Evolutionary conservation across 2,888 invertebrate species (phyloP), one percentile per base, ranked within the genome.

Genomic region (Hetaerina titia): DNA sequence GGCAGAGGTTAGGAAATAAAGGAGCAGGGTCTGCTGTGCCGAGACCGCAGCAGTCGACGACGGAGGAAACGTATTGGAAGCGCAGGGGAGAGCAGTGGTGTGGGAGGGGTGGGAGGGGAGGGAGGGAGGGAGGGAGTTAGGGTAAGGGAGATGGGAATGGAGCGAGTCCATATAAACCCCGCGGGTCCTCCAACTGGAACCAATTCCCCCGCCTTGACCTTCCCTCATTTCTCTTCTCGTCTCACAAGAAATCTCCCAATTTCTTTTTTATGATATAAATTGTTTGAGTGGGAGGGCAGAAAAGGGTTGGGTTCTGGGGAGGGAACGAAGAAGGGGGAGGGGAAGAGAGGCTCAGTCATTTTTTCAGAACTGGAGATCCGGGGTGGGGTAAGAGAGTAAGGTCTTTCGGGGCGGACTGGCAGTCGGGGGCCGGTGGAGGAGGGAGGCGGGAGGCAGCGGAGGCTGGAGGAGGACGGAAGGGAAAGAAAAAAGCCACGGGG

Each of bases 231-330:
- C 74, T 74, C 69, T 74, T n/a, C 92, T 64, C 92, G 45, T 22
- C 64, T 64, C 69, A 64, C 74, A 22, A 92, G 92, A 92, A 92
- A 92, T 92, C 69, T 92, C 56, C 92, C 92, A 92, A 92, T 92
- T 92, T 69, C 92, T 92, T 92, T 92, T 92, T 92, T 92, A 92
- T 92, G 92, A 92, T 92, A 92, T 92, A 92, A 92, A 92, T 92
- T 92, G 74, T 92, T 31, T 81, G 69, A 92, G 92, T 92, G 92
- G 92, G 92, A 92, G 92, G 92, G 45, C 64, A 64, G 45, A 60
- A 5, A n/a, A 81, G 81, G 81, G 31, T 31, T 81, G 57, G 57
- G 58, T 56, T 13, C 89, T 22, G 31, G 90, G 58, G 17, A 64
- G 31, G 92, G 69, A 69, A 56, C 22, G 92, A 64, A 56, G 69